Evolutionary conservation across 2,797 vertebrate genomes (phyloP).

Genomic region (Malurus splendens): DNA sequence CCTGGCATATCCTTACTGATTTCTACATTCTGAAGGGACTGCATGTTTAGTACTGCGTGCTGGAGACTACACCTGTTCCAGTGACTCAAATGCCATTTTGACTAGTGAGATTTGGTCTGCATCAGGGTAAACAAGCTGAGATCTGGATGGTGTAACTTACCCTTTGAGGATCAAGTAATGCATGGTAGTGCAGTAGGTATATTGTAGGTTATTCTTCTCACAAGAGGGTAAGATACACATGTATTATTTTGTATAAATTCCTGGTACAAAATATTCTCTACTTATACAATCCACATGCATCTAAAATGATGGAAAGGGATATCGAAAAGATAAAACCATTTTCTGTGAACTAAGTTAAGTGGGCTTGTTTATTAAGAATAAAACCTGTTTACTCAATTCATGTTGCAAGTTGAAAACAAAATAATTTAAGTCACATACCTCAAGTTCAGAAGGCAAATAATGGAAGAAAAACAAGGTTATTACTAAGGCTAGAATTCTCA

Average conservation of each 20-base stretch:
- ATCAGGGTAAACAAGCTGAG: not conserved
- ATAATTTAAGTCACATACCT: not conserved
- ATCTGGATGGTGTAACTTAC: not conserved
- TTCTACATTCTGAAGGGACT: not conserved
- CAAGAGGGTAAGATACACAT: not conserved
- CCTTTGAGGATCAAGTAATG: not conserved
- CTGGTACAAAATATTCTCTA: not conserved
- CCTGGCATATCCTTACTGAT: not conserved
- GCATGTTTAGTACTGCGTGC: not conserved
- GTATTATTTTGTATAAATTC: not conserved
- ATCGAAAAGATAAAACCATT: not conserved
- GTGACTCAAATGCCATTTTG: not conserved
- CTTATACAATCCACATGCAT: not conserved
- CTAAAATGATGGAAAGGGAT: not conserved
- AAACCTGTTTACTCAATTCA: not conserved
- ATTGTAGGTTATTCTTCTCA: not conserved
- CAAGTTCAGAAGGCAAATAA: conserved; percentile 2
- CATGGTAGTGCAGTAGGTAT: not conserved
- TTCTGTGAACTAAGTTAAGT: not conserved
- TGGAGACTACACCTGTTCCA: not conserved
- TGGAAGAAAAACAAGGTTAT: conserved; percentile 29
- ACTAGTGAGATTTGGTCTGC: not conserved
- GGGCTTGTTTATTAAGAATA: not conserved
- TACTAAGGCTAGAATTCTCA: conserved; percentile 11
- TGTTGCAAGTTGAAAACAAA: not conserved